These are phyloP conservation scores for Hoplostethus atlanticus DNA, from an alignment of 2,797 vertebrate species.

Conservation along the genomic window DNA sequence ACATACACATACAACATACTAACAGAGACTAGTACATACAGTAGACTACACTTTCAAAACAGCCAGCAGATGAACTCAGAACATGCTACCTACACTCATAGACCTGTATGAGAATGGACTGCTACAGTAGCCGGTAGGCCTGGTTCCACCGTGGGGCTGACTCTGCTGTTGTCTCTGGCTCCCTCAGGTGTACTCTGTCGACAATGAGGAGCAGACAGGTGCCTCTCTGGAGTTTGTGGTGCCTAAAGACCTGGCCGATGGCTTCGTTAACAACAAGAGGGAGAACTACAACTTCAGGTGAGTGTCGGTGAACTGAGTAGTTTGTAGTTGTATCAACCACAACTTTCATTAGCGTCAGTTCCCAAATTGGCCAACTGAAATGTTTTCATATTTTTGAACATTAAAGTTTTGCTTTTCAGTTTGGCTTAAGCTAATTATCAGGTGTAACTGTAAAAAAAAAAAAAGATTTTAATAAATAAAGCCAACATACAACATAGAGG, in stretches of 20 bases:
- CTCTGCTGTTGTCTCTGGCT: slow-evolving; percentile 54
- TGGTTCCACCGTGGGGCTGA: slow-evolving; percentile 12
- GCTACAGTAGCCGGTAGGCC: not conserved
- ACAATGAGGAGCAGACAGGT: slow-evolving; percentile 81
- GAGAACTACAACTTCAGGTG: slow-evolving; percentile 95
- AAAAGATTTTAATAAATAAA: slow-evolving; percentile 2
- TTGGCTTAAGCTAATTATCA: not conserved
- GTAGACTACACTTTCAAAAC: not conserved
- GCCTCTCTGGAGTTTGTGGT: slow-evolving; percentile 89
- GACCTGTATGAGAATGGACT: not conserved
- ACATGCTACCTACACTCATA: not conserved
- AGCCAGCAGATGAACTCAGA: not conserved
- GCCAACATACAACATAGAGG: slow-evolving; percentile 4
- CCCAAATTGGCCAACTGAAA: not conserved
- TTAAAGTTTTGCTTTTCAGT: too few relatives aligned
- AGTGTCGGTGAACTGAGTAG: slow-evolving; percentile 16
- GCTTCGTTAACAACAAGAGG: slow-evolving; percentile 96
- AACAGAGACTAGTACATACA: slow-evolving; percentile 11
- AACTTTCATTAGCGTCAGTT: not conserved
- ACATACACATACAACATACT: not conserved
- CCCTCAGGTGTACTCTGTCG: slow-evolving; percentile 90
- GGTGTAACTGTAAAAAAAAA: slow-evolving; percentile 4
- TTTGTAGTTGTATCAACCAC: not conserved
- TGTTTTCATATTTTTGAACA: too few relatives aligned
- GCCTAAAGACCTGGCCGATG: slow-evolving; percentile 91